Evolutionary conservation across 1,140 invertebrate species (phyloP), one percentile per base, ranked within the genome.

Genomic region (Bombus balteatus): DNA sequence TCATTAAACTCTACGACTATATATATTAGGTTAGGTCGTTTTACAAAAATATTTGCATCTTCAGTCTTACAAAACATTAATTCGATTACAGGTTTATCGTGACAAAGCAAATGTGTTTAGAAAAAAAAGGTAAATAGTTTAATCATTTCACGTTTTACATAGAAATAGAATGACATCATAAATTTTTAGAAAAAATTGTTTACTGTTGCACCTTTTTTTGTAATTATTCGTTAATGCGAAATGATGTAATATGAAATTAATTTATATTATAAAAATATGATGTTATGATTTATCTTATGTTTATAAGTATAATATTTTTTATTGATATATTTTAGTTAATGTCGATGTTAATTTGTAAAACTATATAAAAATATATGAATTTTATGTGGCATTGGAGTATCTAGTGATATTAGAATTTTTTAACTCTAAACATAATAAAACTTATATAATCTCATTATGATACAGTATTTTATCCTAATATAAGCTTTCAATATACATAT

Each of bases 71-170:
- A 81, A 85, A 85, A 75, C 43, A 5, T 22, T 57, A 65, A 71
- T 83, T 32, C 32, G 72, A 77, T 83, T 83, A 59, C 15, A 47
- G 5, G 6, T 76, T 70, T n/a, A 9, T 41, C 47, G 53, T 86
- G 72, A 86, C 73, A 32, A 62, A 47, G 71, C 73, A 83, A 15
- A 66, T 82, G 59, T 83, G 15, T 32, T 25, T 10, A 25, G 25
- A 57, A 32, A 37, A 65, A 15, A 77, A 18, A 83, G 39, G 41
- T 41, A 71, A 57, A 22, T 9, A 41, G 6, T 13, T 8, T 1
- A 41, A 4, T 57, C 10, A 8, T 62, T 71, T 25, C 2, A 10
- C 22, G 9, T 57, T 77, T 70, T 28, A 15, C n/a, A 18, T 43
- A 28, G 28, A 28, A 47, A 73, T 32, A 32, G 18, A 62, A 37